Evolutionary conservation across 2,888 invertebrate genomes (phyloP), one percentile per base, ranked within the genome.

Genomic region (Drepana falcataria): DNA sequence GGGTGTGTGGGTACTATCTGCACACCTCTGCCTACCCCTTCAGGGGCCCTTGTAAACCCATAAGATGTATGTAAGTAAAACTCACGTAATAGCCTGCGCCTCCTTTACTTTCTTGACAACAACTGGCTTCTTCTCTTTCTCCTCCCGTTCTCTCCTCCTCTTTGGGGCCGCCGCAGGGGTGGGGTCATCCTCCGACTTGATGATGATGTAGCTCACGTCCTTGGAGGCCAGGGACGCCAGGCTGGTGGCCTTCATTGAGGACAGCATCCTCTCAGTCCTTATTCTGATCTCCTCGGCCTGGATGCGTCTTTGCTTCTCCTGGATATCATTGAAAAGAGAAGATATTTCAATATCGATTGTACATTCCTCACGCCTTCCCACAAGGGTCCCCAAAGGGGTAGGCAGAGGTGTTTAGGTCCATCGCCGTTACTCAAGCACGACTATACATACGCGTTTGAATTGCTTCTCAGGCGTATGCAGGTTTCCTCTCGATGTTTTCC

Each of bases 201-300:
- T 80, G n/a, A 91, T 87, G 41, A 91, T 87, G 55, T 90, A 91
- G 58, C 84, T 86, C 2, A 88, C 84, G n/a, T 89, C 84, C 0
- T 83, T 75, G 0, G 80, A 80, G 0, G 81, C 81, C 0, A 86
- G 54, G 0, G 69, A 75, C 57, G 72, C 77, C 0, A 87, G 65
- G 37, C 69, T 73, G 0, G 77, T 77, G 0, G 86, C 77, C 0
- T 66, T 63, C 76, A 86, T 78, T 0, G 77, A 66, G 0, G 80
- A 75, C 0, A 84, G 35, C 0, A 85, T 48, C 34, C 78, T 57
- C 1, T 81, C 68, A 0, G 78, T 77, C 6, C 75, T 77, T 0
- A 56, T 9, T 47, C 71, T 63, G 1, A 79, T 73, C 0, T 58
- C 48, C 0, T 57, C 51, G 3, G 58, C 51, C 33, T 62, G 48